Evolutionary conservation across 2,113 vertebrate genomes (phyloP), one percentile per base, ranked within the genome.

Genomic region (Lagopus muta): DNA sequence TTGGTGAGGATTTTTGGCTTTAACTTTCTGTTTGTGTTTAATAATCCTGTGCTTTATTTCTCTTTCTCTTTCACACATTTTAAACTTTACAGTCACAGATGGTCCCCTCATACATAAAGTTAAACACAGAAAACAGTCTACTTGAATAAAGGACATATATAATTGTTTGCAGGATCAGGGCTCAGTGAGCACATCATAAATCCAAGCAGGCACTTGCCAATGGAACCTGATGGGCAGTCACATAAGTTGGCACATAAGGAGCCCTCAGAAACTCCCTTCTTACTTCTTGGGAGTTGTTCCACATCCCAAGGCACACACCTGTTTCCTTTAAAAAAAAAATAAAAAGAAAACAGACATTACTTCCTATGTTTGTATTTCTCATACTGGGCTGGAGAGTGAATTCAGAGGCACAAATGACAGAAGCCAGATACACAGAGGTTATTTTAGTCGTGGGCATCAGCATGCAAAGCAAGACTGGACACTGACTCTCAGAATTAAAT

Each of bases 401-500:
- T 54, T 18, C 21, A 88, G 42, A 15, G 36, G 66, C 22, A 92
- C 75, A 89, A 92, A 61, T 43, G 90, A 89, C 48, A 84, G 74
- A 81, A 30, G 82, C 92, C 85, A 89, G 92, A 85, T 57, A 6
- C 72, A 32, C 85, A 77, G 60, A 25, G 64, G 40, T 77, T 91
- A 77, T 90, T 95, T 95, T 76, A 38, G 60, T 34, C 54, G 77
- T 32, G 62, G 58, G 42, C 66, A 92, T 62, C 75, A 66, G 75
- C 32, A 67, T 85, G 54, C 77, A 82, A 87, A 82, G 67, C 89
- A 89, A 66, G 74, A 89, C 40, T 87, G 81, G 54, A 52, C 60
- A 67, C 71, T 74, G 60, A 66, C 54, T 82, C 86, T 87, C 75
- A 89, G 89, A 93, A 93, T 79, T 87, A 87, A 95, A 87, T 22